Evolutionary conservation across 2,113 vertebrate species (phyloP), one percentile per base, ranked within the genome.

Genomic region (Nycticryphes semicollaris): DNA sequence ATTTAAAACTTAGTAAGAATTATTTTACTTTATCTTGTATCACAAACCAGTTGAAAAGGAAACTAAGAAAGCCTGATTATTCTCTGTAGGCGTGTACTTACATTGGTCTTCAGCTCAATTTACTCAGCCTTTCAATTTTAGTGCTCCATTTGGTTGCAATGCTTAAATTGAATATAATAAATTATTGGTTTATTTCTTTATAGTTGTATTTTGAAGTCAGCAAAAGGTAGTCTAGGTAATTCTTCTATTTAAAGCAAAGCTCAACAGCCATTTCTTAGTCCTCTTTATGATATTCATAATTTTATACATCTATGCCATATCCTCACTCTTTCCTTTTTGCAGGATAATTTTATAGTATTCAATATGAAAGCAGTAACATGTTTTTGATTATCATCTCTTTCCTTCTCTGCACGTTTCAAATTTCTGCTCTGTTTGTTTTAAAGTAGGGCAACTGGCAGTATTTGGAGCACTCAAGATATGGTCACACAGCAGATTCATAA

Each of bases 21-120:
- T 93, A 89, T 96, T 97, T 91, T 96, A n/a, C 64, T 94, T 86
- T 86, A 51, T 88, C 82, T 89, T 84, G 33, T 93, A 78, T 90
- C 78, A 43, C 27, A 82, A 93, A 43, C 63, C 31, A 70, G 75
- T 81, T 87, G 66, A 91, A 94, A 93, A 82, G 51, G 92, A 87
- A 85, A 62, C 60, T 75, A 47, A 85, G 78, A 33, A 81, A 95
- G 63, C 60, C 37, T 81, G 67, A 79, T 95, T 75, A 62, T 84
- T 96, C 81, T 91, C 89, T 57, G n/a, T 50, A 66, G 84, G 30
- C 63, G 28, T 54, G 30, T 50, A 51, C 74, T 92, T 88, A 78
- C 39, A 6, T 39, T 41, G 60, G 33, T 87, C 33, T 89, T 90
- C 79, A 93, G 70, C 73, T 86, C 62, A 66, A 62, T 95, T 92